A percentile compares a stretch with the other conserved stretches of the same genome.
Conservation (phyloP, 2,113 vertebrate species). For the Indicator maculatus region DNA sequence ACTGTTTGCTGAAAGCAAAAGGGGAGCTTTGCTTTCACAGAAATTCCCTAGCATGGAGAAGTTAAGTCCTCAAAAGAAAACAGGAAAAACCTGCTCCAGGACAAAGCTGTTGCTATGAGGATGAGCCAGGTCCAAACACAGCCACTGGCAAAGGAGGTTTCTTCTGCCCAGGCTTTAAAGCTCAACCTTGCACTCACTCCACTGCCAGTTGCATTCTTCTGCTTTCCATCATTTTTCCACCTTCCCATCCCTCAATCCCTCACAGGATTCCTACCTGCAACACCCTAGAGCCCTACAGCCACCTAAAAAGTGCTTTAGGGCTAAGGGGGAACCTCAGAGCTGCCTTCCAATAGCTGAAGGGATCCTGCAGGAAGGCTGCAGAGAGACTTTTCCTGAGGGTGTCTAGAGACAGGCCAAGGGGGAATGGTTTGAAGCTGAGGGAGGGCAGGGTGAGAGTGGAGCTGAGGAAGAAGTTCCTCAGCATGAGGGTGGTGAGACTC, state of each 20-base stretch:
- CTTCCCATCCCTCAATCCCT: no score
- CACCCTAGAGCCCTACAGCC: background rate
- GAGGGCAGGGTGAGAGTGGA: no score
- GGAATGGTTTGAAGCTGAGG: no score
- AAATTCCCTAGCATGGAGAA: background rate
- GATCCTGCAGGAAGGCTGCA: no score
- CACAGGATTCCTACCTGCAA: background rate
- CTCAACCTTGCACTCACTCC: background rate
- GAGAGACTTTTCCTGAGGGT: no score
- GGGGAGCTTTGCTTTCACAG: background rate
- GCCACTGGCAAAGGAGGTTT: background rate
- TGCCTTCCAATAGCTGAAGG: no score
- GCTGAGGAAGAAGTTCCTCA: no score
- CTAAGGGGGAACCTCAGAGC: no score
- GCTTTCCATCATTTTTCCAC: background rate
- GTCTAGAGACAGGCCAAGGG: no score
- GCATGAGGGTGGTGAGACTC: no score
- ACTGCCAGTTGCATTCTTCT: background rate
- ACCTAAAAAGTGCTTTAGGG: background rate
- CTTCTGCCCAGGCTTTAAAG: background rate
- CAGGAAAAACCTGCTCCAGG: slow-evolving; percentile 66
- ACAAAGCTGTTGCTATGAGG: slow-evolving; percentile 44
- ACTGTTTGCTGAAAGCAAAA: background rate
- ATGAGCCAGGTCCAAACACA: slow-evolving; percentile 51
- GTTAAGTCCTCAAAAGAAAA: background rate